Conservation (phyloP, 1,140 invertebrate genomes). For the Heliconius melpomene region DNA sequence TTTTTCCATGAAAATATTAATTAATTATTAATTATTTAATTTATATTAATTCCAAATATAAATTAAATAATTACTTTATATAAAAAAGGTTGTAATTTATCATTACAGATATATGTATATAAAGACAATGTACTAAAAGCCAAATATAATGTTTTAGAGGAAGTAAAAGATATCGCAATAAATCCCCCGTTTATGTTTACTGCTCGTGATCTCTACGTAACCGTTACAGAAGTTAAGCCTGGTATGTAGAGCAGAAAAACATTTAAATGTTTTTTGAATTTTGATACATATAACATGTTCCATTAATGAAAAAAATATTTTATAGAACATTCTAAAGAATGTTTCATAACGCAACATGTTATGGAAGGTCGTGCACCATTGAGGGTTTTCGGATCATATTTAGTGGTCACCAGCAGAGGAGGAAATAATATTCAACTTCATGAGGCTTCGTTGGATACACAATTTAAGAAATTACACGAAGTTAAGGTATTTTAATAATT, state of each 20-base stretch:
- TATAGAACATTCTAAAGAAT: slow-evolving; percentile 66
- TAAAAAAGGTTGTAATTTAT: slow-evolving; percentile 13
- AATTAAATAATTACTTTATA: not conserved
- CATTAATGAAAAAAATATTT: not conserved
- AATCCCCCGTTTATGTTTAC: slow-evolving; percentile 66
- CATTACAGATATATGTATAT: slow-evolving; percentile 62
- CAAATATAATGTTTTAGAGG: slow-evolving; percentile 69
- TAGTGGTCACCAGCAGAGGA: slow-evolving; percentile 59
- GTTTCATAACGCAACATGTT: slow-evolving; percentile 64
- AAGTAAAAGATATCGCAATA: slow-evolving; percentile 67
- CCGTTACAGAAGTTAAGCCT: slow-evolving; percentile 73
- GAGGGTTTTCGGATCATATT: slow-evolving; percentile 44
- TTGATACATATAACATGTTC: not conserved
- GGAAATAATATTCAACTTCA: slow-evolving; percentile 65
- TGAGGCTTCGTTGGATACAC: slow-evolving; percentile 52
- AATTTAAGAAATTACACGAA: slow-evolving; percentile 67
- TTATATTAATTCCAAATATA: no score
- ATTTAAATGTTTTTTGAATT: not conserved
- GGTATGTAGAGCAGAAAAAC: slow-evolving; percentile 34
- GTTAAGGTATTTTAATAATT: slow-evolving; percentile 53
- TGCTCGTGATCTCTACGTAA: slow-evolving; percentile 70
- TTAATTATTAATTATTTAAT: no score
- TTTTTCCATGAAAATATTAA: not conserved
- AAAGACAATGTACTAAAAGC: slow-evolving; percentile 64
- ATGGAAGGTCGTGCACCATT: slow-evolving; percentile 70